phyloP scores from a whole-genome alignment of 2,888 invertebrate genomes.

The Drosophila pseudotakahashii region DNA sequence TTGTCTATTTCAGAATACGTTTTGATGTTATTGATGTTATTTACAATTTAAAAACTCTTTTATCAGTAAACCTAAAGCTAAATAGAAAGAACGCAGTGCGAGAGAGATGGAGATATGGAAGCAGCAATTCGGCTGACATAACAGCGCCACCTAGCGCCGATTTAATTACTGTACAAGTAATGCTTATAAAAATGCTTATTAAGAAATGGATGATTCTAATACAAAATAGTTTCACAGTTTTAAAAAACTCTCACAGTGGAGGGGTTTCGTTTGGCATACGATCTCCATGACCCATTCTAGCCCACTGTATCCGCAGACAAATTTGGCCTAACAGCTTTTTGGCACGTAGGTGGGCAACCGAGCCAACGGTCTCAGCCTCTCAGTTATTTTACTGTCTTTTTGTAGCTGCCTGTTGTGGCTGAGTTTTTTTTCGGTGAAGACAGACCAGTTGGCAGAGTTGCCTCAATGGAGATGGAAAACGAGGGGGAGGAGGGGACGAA shows the following conservation, averaged over 20 bases:
- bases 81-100: too few species aligned
- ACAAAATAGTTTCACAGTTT: too few species aligned
- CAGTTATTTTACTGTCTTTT: constrained; percentile 30
- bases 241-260: not conserved
- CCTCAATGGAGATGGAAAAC: constrained; percentile 23
- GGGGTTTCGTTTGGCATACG: not conserved
- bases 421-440: constrained; percentile 67
- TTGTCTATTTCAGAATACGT: too few species aligned
- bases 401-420: constrained; percentile 23
- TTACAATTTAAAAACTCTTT: too few species aligned
- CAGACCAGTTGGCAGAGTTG: constrained; percentile 65
- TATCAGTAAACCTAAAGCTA: too few species aligned
- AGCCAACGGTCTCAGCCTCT: constrained; percentile 44
- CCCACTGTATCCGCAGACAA: constrained; percentile 37
- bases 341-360: constrained; percentile 45
- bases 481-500: not conserved
- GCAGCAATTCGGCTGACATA: too few species aligned
- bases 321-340: constrained; percentile 48
- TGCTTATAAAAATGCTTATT: too few species aligned
- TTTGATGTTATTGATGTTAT: too few species aligned
- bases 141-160: too few species aligned
- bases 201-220: too few species aligned
- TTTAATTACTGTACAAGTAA: too few species aligned
- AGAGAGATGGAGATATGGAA: too few species aligned
- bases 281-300: constrained; percentile 4